These are phyloP conservation scores for Dryas iulia DNA, from an alignment of 1,140 invertebrate species.

Conservation along the genomic window DNA sequence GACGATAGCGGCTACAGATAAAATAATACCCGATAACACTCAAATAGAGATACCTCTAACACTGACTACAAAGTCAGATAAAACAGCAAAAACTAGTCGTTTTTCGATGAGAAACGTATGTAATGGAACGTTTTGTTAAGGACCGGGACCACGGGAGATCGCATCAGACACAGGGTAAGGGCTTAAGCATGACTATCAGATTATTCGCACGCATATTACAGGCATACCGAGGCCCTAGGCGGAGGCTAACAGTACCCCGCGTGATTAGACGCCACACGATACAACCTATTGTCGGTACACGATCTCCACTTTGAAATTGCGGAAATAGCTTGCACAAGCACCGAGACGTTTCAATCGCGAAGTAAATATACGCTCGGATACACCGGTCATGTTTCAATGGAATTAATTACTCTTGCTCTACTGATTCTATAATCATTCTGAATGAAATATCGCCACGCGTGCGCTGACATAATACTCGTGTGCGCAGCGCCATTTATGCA, in stretches of 20 bases:
- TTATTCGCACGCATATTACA: constrained; percentile 78
- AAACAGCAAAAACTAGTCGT: no score
- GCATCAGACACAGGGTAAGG: constrained; percentile 21
- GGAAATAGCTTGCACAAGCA: constrained; percentile 73
- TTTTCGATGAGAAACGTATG: no score
- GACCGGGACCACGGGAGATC: constrained; percentile 13
- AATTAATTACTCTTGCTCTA: constrained; percentile 40
- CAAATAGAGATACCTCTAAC: neutral
- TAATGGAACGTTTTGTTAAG: neutral
- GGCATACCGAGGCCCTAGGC: constrained; percentile 51
- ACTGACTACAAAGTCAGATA: neutral
- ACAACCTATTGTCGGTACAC: constrained; percentile 76
- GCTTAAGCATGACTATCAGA: constrained; percentile 54
- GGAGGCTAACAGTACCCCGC: constrained; percentile 69
- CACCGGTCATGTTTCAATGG: constrained; percentile 36
- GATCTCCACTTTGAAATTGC: constrained; percentile 70
- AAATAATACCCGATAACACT: neutral
- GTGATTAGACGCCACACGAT: constrained; percentile 78
- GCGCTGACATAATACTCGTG: constrained; percentile 3
- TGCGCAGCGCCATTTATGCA: neutral
- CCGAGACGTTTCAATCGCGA: constrained; percentile 74
- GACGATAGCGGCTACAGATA: neutral
- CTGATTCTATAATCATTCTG: constrained; percentile 32
- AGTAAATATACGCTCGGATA: constrained; percentile 40
- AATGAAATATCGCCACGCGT: constrained; percentile 22